Evolutionary conservation across 1,140 invertebrate species (phyloP).

Genomic region (Heliconius hewitsoni): DNA sequence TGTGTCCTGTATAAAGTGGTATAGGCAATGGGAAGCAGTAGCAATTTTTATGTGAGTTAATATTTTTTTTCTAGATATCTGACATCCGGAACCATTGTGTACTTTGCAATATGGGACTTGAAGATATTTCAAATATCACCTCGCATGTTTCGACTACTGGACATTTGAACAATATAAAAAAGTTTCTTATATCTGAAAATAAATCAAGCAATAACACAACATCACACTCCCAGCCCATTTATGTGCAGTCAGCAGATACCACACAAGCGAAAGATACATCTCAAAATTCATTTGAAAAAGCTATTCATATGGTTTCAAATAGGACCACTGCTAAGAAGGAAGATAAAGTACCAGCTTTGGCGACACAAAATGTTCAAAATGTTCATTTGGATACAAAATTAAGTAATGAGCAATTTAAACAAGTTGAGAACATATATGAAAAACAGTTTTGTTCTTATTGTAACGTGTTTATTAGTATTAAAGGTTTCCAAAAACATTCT

Average conservation of each 20-base stretch:
- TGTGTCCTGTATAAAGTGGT: background rate
- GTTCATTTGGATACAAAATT: background rate
- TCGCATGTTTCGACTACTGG: background rate
- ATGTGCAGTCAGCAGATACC: background rate
- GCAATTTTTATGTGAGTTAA: background rate
- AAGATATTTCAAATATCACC: background rate
- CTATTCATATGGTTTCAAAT: background rate
- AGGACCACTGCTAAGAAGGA: background rate
- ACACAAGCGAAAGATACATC: background rate
- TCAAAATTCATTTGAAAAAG: background rate
- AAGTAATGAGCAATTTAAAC: background rate
- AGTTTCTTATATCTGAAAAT: background rate
- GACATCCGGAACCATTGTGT: background rate
- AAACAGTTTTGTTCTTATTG: conserved; percentile 2
- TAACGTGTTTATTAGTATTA: background rate
- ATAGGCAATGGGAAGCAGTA: too few relatives aligned
- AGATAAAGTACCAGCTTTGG: background rate
- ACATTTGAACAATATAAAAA: background rate
- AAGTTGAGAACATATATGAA: background rate
- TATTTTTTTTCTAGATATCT: background rate
- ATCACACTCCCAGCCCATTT: background rate
- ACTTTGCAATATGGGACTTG: background rate
- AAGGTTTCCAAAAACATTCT: conserved; percentile 4
- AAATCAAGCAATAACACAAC: background rate
- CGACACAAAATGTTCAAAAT: background rate